Percentiles rank a stretch among this genome's conserved stretches.
Conservation (phyloP, 2,888 invertebrate genomes). For the Metacarcinus magister region DNA sequence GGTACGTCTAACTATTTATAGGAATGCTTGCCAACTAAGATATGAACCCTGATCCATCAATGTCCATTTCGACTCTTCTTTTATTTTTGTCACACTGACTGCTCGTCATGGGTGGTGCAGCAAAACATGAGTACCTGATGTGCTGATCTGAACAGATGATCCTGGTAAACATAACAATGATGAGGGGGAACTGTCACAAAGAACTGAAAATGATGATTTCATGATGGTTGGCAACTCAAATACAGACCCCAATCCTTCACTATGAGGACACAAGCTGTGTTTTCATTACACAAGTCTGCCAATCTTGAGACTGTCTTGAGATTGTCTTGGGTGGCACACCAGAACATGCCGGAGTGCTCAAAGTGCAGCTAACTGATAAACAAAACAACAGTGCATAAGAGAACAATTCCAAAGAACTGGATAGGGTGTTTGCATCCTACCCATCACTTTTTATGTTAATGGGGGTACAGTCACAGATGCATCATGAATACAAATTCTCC, state of each 20-base stretch:
- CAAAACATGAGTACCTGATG: too few relatives aligned
- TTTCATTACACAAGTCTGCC: too few relatives aligned
- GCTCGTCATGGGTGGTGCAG: too few relatives aligned
- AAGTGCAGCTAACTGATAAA: neutral
- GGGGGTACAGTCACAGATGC: neutral
- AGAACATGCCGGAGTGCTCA: neutral
- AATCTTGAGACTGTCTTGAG: neutral
- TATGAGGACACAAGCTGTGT: neutral
- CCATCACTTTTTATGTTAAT: neutral
- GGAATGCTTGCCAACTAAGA: neutral
- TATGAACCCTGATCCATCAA: neutral
- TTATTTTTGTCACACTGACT: too few relatives aligned
- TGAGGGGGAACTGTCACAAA: too few relatives aligned
- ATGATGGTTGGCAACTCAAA: neutral
- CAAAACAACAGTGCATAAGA: neutral
- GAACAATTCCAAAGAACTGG: neutral
- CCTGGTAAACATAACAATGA: too few relatives aligned
- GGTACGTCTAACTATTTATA: neutral
- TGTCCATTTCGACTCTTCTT: too few relatives aligned
- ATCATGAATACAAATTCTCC: neutral
- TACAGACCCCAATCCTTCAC: neutral
- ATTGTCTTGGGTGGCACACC: neutral
- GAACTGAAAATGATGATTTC: neutral
- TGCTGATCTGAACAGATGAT: too few relatives aligned
- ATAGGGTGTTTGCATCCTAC: neutral